phyloP scores from a whole-genome alignment of 1,140 invertebrate species.

The Papilio polytes region DNA sequence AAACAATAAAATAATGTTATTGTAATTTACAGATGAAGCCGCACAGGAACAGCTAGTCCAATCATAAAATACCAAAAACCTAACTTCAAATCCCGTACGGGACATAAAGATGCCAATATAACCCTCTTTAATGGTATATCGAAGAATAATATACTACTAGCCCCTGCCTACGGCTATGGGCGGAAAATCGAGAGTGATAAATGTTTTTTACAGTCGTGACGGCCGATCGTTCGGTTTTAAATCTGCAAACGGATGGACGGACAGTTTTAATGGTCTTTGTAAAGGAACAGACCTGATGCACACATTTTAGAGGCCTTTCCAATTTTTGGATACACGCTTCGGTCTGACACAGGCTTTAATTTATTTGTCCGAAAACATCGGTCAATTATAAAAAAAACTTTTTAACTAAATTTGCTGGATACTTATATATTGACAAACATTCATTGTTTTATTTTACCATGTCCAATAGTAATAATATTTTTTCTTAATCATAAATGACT shows the following conservation, averaged over 20 bases:
- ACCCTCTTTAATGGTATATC: slow-evolving; percentile 35
- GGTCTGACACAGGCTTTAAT: slow-evolving; percentile 65
- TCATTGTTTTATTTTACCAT: too few species aligned
- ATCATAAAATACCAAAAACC: slow-evolving; percentile 16
- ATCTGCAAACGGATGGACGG: slow-evolving; percentile 70
- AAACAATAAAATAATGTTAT: too few species aligned
- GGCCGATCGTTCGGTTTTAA: slow-evolving; percentile 69
- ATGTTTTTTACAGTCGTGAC: slow-evolving; percentile 76
- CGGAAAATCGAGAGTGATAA: slow-evolving; percentile 76
- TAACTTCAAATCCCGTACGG: slow-evolving; percentile 14
- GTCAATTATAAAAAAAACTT: neutral
- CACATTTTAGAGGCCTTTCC: slow-evolving; percentile 65
- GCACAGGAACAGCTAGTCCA: neutral
- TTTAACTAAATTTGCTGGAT: neutral
- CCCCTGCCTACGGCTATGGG: slow-evolving; percentile 51
- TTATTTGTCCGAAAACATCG: slow-evolving; percentile 59
- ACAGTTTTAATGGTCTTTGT: slow-evolving; percentile 74
- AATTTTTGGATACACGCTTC: slow-evolving; percentile 64
- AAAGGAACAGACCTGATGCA: slow-evolving; percentile 67
- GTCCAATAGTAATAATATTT: too few species aligned
- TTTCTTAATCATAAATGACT: too few species aligned
- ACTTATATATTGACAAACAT: neutral
- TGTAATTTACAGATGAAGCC: too few species aligned
- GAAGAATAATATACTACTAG: slow-evolving; percentile 38
- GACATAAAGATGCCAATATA: slow-evolving; percentile 32